Evolutionary conservation across 2,797 vertebrate genomes (phyloP), one percentile per base, ranked within the genome.

Genomic region (Aulostomus chinensis): DNA sequence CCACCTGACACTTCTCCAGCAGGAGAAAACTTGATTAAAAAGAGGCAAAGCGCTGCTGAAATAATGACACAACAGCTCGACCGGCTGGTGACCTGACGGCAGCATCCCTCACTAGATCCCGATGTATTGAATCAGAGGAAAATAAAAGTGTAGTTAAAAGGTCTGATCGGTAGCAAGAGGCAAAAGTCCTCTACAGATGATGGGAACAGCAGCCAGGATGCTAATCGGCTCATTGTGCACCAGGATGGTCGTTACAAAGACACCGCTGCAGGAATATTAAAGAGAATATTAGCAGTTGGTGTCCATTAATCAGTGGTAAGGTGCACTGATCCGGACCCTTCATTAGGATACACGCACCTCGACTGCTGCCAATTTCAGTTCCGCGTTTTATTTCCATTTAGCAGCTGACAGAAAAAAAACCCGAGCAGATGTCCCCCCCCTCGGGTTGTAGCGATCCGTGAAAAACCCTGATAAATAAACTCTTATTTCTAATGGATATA

Each of bases 361-460:
- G 66, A 49, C 58, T 62, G 82, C 66, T 77, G 82, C 85, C 79
- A 80, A 57, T 79, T 75, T 87, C 85, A 74, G 52, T 38, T 72
- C 76, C 79, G 68, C 65, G 68, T 62, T 78, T 82, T 76, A 73
- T 86, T 83, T 89, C 87, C 87, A 89, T 89, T 83, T 78, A 76
- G 78, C 73, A 52, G 74, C 63, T 55, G 66, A 80, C 59, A 29
- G 42, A 31, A 12, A 24, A 21, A 25, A 54, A 38, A 55, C 32
- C 4, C 22, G 55, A 42, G 35, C 70, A 50, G 70, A 78, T 28
- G 63, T 67, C 56, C 18, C 12, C n/a, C 29, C 66, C 61, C 53
- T 54, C 57, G 62, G 70, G 25, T 37, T 58, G 60, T 28, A 55
- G 78, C n/a, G n/a, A n/a, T n/a, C n/a, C n/a, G n/a, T n/a, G n/a